These are phyloP conservation scores for Matsumurasca onukii DNA, from an alignment of 1,140 invertebrate species.

Conservation along the genomic window DNA sequence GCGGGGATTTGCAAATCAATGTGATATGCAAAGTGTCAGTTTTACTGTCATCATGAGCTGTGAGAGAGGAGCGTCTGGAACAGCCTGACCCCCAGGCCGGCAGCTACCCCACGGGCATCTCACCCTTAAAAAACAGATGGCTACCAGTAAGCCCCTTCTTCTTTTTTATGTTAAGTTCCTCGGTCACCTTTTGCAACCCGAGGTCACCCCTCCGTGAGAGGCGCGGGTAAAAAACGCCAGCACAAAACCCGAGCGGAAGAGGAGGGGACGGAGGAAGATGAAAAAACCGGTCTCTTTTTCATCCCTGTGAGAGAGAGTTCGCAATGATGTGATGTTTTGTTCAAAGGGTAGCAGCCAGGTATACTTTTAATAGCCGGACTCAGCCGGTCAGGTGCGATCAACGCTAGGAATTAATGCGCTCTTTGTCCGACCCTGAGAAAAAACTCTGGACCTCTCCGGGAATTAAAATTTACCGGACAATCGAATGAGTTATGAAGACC, in stretches of 20 bases:
- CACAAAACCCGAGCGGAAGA: conserved; percentile 33
- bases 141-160: conserved; percentile 32
- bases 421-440: conserved; percentile 11
- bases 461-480: no score
- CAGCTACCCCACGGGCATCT: conserved; percentile 18
- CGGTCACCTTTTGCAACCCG: conserved; percentile 32
- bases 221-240: neutral
- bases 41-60: neutral
- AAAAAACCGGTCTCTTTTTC: conserved; percentile 15
- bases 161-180: conserved; percentile 35
- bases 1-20: conserved; percentile 8
- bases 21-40: conserved; percentile 6
- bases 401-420: conserved; percentile 24
- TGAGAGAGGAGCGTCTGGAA: no score
- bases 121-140: conserved; percentile 37
- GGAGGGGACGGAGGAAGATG: conserved; percentile 14
- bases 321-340: conserved; percentile 30
- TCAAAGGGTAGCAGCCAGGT: conserved; percentile 31
- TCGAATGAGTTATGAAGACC: no score
- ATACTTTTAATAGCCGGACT: conserved; percentile 30
- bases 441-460: neutral
- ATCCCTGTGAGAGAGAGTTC: conserved; percentile 19
- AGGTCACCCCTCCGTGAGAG: conserved; percentile 28
- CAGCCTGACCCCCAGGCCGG: no score
- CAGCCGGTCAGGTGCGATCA: conserved; percentile 24